Percentiles rank a stretch among this genome's conserved stretches.
phyloP scores from a whole-genome alignment of 2,113 vertebrate genomes.

The Eublepharis macularius region DNA sequence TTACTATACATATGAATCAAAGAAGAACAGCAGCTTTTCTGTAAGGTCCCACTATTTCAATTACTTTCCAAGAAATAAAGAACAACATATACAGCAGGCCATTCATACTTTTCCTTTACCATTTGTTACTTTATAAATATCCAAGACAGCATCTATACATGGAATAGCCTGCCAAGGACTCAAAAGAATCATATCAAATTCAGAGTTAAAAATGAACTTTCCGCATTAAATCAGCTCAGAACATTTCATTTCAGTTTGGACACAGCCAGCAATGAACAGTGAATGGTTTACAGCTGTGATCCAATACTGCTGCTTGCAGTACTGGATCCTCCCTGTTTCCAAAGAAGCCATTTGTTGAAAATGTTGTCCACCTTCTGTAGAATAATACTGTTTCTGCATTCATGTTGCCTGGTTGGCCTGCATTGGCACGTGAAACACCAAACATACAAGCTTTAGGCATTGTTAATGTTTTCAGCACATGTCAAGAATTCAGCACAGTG shows the following conservation, averaged over 20 bases:
- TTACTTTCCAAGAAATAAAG: slow-evolving; percentile 66
- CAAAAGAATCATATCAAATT: slow-evolving; percentile 61
- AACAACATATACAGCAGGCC: slow-evolving; percentile 78
- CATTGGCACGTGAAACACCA: slow-evolving; percentile 14
- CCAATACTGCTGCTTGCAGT: slow-evolving; percentile 55
- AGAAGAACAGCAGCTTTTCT: slow-evolving; percentile 91
- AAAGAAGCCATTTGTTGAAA: background rate
- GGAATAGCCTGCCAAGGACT: slow-evolving; percentile 57
- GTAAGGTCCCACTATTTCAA: slow-evolving; percentile 83
- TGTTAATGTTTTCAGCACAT: slow-evolving; percentile 10
- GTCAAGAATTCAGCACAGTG: slow-evolving; percentile 76
- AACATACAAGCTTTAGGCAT: slow-evolving; percentile 53
- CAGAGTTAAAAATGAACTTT: slow-evolving; percentile 62
- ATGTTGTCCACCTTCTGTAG: slow-evolving; percentile 28
- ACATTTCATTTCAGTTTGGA: slow-evolving; percentile 50
- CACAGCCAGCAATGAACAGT: slow-evolving; percentile 59
- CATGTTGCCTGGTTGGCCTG: slow-evolving; percentile 58
- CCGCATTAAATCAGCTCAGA: slow-evolving; percentile 63
- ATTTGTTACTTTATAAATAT: slow-evolving; percentile 60
- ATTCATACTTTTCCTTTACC: slow-evolving; percentile 65
- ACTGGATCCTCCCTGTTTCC: slow-evolving; percentile 18
- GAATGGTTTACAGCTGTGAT: slow-evolving; percentile 46
- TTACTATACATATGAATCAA: slow-evolving; percentile 89
- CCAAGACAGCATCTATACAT: slow-evolving; percentile 61
- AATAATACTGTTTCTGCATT: slow-evolving; percentile 70